phyloP scores from a whole-genome alignment of 2,113 vertebrate species.

The Callorhinus ursinus region DNA sequence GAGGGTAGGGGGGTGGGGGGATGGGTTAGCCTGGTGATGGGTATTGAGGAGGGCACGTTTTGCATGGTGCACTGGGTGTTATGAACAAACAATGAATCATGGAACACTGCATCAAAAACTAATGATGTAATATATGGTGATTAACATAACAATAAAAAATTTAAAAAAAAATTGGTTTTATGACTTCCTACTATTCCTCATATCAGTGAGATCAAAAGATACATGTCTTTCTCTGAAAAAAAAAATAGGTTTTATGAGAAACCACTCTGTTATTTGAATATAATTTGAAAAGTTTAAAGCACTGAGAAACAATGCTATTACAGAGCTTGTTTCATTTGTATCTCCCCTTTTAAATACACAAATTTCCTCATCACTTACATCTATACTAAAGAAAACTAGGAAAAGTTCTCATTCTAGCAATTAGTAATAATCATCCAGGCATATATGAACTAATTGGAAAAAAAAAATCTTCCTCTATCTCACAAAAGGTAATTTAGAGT shows the following conservation, averaged over 20 bases:
- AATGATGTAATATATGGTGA: no score
- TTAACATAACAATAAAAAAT: no score
- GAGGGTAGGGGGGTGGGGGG: no score
- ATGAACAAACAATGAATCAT: no score
- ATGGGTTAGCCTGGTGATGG: no score
- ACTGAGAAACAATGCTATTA: background rate
- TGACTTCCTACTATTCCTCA: background rate
- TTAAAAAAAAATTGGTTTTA: constrained; percentile 61
- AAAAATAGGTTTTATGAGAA: constrained; percentile 57
- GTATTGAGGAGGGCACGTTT: no score
- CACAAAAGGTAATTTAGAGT: background rate
- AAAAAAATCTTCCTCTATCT: background rate
- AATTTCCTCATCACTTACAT: background rate
- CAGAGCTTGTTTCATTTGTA: background rate
- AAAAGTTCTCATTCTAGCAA: background rate
- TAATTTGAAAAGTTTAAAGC: background rate
- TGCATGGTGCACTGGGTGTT: no score
- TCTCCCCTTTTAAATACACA: background rate
- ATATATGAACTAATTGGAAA: background rate
- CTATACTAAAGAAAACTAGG: background rate
- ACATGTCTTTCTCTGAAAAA: no score
- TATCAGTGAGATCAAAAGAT: no score
- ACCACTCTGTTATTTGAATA: constrained; percentile 18
- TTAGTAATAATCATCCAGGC: background rate
- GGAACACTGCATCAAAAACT: no score